These are phyloP conservation scores for Petrolisthes cinctipes DNA, from an alignment of 2,888 invertebrate genomes.

Conservation along the genomic window DNA sequence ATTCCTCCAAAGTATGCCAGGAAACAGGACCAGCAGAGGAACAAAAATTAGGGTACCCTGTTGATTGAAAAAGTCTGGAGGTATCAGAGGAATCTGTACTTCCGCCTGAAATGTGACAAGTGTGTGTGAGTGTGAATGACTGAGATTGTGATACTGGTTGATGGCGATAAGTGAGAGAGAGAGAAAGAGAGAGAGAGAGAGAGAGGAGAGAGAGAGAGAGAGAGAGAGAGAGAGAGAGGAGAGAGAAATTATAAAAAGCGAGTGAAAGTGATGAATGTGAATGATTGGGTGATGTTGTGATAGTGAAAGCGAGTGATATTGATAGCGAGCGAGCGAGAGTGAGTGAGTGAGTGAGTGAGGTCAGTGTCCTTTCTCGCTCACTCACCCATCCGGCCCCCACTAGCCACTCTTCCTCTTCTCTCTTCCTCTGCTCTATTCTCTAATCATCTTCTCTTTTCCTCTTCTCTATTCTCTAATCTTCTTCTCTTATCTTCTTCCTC, in stretches of 20 bases:
- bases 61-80: background rate
- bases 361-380: background rate
- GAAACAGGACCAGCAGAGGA: too few species aligned
- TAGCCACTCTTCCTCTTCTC: too few species aligned
- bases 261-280: background rate
- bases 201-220: conserved; percentile 30
- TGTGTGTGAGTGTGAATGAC: background rate
- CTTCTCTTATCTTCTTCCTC: background rate
- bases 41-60: too few species aligned
- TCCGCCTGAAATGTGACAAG: too few species aligned
- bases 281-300: background rate
- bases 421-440: too few species aligned
- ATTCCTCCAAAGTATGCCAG: too few species aligned
- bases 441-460: background rate
- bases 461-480: background rate
- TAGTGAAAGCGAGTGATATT: background rate
- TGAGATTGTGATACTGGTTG: too few species aligned
- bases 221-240: background rate
- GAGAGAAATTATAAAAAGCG: background rate
- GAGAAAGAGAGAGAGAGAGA: conserved; percentile 16
- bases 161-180: too few species aligned
- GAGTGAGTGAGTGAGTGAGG: background rate
- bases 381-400: too few species aligned
- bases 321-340: background rate
- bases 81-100: background rate